Conservation (phyloP, 2,888 invertebrate genomes). For the Tenthredo amoena region DNA sequence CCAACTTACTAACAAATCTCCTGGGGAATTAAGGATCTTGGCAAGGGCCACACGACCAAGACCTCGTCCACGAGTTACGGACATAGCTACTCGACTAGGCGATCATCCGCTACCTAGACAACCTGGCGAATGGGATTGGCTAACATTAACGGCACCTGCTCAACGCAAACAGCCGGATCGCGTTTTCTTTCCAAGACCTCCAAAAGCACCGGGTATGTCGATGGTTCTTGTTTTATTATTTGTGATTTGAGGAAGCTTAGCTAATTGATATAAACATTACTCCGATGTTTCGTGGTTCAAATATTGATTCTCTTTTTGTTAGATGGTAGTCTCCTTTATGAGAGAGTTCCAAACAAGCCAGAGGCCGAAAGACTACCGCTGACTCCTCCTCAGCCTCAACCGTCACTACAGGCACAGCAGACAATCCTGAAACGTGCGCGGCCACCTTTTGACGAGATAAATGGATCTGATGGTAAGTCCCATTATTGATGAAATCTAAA, state of each 20-base stretch:
- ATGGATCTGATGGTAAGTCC: conserved; percentile 91
- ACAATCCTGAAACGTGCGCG: conserved; percentile 86
- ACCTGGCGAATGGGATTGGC: conserved; percentile 84
- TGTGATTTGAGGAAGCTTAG: neutral
- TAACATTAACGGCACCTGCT: conserved; percentile 86
- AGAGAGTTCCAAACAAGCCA: conserved; percentile 90
- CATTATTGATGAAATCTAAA: neutral
- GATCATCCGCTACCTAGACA: conserved; percentile 79
- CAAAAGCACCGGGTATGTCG: conserved; percentile 88
- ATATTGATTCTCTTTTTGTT: conserved; percentile 59
- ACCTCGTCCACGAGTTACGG: conserved; percentile 80
- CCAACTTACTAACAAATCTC: conserved; percentile 71
- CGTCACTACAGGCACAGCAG: conserved; percentile 73
- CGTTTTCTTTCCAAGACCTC: conserved; percentile 94
- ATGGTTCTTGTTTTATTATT: neutral
- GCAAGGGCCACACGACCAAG: conserved; percentile 73
- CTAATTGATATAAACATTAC: neutral
- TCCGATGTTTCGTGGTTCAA: neutral
- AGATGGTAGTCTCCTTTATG: conserved; percentile 93
- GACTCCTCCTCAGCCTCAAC: conserved; percentile 75
- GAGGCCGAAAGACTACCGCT: conserved; percentile 85
- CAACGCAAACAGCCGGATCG: conserved; percentile 90
- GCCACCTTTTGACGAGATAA: conserved; percentile 93
- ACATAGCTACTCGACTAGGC: conserved; percentile 86
- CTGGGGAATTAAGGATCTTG: conserved; percentile 72